A percentile compares a stretch with the other conserved stretches of the same genome.
Conservation (phyloP, 2,113 vertebrate genomes). For the Myotis lucifugus region DNA sequence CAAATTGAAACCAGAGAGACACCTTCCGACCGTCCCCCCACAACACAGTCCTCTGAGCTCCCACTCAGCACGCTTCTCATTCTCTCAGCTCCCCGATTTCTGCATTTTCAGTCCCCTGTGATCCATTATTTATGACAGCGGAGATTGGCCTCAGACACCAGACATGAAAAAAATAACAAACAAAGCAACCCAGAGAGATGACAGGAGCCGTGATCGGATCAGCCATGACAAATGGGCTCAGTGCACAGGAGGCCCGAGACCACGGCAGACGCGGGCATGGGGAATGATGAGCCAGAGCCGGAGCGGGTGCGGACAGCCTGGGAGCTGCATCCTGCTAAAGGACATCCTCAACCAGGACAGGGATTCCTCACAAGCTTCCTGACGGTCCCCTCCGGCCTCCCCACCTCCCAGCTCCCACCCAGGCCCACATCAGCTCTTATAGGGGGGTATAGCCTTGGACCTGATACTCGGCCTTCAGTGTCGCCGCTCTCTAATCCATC, state of each 20-base stretch:
- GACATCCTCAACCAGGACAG: background rate
- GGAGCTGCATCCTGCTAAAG: accelerated
- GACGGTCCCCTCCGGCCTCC: accelerated
- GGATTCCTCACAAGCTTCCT: accelerated
- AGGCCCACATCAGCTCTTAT: background rate
- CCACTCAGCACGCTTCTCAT: accelerated
- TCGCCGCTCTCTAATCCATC: background rate
- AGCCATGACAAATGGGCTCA: accelerated
- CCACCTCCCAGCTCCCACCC: accelerated
- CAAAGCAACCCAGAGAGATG: background rate
- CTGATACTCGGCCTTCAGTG: background rate
- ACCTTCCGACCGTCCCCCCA: background rate
- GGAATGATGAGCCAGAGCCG: background rate
- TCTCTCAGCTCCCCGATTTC: accelerated
- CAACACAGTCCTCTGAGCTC: background rate
- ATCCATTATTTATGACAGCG: background rate
- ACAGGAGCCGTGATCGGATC: background rate
- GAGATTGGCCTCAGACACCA: background rate
- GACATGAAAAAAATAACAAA: background rate
- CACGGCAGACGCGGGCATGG: accelerated
- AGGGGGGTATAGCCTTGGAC: too few species aligned
- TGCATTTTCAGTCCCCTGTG: background rate
- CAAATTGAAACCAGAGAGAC: background rate
- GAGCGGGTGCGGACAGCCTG: background rate
- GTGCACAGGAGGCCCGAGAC: accelerated